Conservation (phyloP, 2,888 invertebrate genomes). For the Brenthis hecate region DNA sequence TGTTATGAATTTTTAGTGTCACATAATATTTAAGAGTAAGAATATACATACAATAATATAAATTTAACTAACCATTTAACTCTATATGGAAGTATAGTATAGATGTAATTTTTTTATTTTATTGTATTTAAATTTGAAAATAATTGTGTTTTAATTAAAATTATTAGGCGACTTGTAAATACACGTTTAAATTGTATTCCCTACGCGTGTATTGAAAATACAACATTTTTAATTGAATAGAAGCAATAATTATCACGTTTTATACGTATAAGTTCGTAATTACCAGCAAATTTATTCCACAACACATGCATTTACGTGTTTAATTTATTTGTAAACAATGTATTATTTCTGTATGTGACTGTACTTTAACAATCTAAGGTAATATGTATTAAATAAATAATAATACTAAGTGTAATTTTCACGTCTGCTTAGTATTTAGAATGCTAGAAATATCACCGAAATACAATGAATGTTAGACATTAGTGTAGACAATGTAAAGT, state of each 20-base stretch:
- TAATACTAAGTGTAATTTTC: not conserved
- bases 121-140: too few species aligned
- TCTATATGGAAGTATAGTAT: too few species aligned
- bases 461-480: not conserved
- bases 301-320: slow-evolving; percentile 7
- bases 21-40: too few species aligned
- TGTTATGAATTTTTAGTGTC: too few species aligned
- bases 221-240: too few species aligned
- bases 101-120: too few species aligned
- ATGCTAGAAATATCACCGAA: slow-evolving; percentile 6
- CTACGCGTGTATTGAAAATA: too few species aligned
- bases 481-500: slow-evolving; percentile 8
- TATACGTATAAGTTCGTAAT: not conserved
- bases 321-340: not conserved
- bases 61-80: too few species aligned
- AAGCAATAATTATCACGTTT: not conserved
- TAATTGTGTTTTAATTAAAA: too few species aligned
- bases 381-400: not conserved
- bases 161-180: too few species aligned
- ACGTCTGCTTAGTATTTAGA: not conserved
- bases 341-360: not conserved
- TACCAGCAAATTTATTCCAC: slow-evolving; percentile 1
- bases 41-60: too few species aligned
- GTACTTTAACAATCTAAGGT: not conserved
- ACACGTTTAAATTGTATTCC: too few species aligned